A percentile compares a stretch with the other conserved stretches of the same genome.
These are phyloP conservation scores for Tetragnatha montana DNA, from an alignment of 2,888 invertebrate genomes.

Conservation along the genomic window DNA sequence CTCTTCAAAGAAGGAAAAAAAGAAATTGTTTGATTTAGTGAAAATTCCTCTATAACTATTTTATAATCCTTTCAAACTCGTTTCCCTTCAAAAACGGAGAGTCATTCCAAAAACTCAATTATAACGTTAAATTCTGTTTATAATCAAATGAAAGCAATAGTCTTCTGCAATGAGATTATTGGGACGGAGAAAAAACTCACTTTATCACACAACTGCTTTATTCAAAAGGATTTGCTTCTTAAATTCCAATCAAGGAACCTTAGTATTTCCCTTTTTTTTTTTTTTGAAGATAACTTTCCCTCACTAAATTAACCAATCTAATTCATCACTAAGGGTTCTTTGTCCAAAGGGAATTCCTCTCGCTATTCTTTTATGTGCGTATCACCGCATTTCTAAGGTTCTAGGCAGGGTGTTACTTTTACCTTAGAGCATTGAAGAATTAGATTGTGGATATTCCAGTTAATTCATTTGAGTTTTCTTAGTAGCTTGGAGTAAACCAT, in stretches of 20 bases:
- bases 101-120: no score
- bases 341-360: conserved; percentile 1
- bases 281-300: background rate
- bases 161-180: no score
- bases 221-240: conserved; percentile 13
- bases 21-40: no score
- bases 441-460: background rate
- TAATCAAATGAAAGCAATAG: no score
- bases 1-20: no score
- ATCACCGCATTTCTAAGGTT: background rate
- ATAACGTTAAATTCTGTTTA: no score
- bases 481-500: no score
- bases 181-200: background rate
- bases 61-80: no score
- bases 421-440: background rate
- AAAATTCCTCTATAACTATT: no score
- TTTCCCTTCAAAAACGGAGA: no score
- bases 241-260: conserved; percentile 10
- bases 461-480: background rate
- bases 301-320: conserved; percentile 28
- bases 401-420: background rate
- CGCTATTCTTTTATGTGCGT: background rate
- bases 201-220: conserved; percentile 1
- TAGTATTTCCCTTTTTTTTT: conserved; percentile 1
- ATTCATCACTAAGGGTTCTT: conserved; percentile 11